These are phyloP conservation scores for Melanostoma mellinum DNA, from an alignment of 2,888 invertebrate genomes.

Conservation along the genomic window DNA sequence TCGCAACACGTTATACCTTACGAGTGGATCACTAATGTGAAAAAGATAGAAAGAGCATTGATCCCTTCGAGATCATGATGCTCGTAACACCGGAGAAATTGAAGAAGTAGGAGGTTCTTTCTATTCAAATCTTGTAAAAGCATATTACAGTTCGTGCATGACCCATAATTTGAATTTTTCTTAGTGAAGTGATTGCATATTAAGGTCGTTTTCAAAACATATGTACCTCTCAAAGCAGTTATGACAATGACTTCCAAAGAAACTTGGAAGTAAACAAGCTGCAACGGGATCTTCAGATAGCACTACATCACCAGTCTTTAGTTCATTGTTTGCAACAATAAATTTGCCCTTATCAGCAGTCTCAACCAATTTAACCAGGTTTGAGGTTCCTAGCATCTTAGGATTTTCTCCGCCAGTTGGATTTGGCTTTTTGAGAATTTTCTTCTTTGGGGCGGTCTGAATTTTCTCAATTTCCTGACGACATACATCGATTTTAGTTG, in stretches of 20 bases:
- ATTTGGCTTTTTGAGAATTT: slow-evolving; percentile 73
- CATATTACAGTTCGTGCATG: too few species aligned
- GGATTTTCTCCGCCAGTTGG: slow-evolving; percentile 84
- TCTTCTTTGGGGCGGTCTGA: slow-evolving; percentile 67
- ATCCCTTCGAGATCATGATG: too few species aligned
- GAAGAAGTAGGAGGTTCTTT: too few species aligned
- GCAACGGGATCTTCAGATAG: slow-evolving; percentile 89
- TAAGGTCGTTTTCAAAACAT: too few species aligned
- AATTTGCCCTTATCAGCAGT: slow-evolving; percentile 87
- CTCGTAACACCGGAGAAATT: too few species aligned
- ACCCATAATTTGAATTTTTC: too few species aligned
- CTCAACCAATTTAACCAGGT: slow-evolving; percentile 84
- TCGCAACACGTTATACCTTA: too few species aligned
- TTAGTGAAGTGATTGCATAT: too few species aligned
- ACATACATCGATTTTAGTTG: slow-evolving; percentile 81
- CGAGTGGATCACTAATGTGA: too few species aligned
- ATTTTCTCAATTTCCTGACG: slow-evolving; percentile 82
- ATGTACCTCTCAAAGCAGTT: slow-evolving; percentile 88
- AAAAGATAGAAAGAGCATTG: too few species aligned
- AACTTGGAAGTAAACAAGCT: slow-evolving; percentile 88
- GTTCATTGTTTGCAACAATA: slow-evolving; percentile 84
- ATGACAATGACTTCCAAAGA: slow-evolving; percentile 90
- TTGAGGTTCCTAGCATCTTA: slow-evolving; percentile 84
- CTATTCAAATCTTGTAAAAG: too few species aligned
- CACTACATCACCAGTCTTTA: slow-evolving; percentile 87